Percentiles rank a stretch among this genome's conserved stretches.
These are phyloP conservation scores for Callaeas wilsoni DNA, from an alignment of 2,113 vertebrate genomes.

Conservation along the genomic window DNA sequence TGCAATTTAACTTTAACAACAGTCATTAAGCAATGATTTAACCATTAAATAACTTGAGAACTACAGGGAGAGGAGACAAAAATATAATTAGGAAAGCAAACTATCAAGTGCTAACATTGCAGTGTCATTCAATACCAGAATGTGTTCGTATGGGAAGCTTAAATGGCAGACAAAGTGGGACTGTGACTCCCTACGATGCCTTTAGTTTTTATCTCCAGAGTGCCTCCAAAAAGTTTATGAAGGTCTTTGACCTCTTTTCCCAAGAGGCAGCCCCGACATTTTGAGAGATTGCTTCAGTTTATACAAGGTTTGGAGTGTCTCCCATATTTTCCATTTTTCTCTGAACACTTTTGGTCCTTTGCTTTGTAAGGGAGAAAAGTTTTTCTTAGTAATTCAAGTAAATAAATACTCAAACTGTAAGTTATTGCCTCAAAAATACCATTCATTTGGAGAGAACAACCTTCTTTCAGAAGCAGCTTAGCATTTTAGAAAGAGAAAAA, in stretches of 20 bases:
- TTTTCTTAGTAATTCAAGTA: not conserved
- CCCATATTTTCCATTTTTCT: not conserved
- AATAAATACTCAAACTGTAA: not conserved
- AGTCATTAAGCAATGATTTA: not conserved
- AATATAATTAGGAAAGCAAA: not conserved
- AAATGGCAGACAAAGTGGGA: not conserved
- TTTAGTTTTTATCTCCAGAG: not conserved
- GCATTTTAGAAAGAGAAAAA: not conserved
- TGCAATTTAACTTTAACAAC: not conserved
- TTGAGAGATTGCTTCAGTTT: not conserved
- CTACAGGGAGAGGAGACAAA: not conserved
- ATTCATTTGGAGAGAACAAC: not conserved
- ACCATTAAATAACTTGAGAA: not conserved
- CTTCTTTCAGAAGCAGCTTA: not conserved
- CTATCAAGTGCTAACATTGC: not conserved
- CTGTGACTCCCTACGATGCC: not conserved
- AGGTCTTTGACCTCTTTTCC: not conserved
- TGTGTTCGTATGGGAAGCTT: accelerated
- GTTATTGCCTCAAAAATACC: not conserved
- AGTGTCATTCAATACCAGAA: not conserved
- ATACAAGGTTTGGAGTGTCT: not conserved
- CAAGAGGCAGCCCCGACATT: not conserved
- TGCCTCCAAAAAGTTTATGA: not conserved
- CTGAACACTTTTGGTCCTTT: not conserved
- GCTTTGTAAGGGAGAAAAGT: not conserved